phyloP scores from a whole-genome alignment of 1,140 invertebrate species.

The Laupala kohalensis region DNA sequence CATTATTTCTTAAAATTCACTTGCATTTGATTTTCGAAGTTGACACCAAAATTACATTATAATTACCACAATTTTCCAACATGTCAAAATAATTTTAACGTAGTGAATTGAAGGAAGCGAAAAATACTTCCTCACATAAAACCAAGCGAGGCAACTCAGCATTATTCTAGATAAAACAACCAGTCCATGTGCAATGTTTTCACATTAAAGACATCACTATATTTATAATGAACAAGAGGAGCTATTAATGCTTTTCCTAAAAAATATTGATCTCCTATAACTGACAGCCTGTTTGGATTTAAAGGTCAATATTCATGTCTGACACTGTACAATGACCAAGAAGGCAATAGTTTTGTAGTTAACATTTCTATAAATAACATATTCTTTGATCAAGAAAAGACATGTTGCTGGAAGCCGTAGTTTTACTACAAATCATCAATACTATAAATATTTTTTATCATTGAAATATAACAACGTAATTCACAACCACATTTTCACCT shows the following conservation, averaged over 20 bases:
- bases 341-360: too few species aligned
- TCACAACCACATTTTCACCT: not conserved
- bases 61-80: too few species aligned
- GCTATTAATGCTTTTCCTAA: not conserved
- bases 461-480: not conserved
- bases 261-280: not conserved
- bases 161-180: not conserved
- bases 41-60: too few species aligned
- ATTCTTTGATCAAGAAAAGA: not conserved
- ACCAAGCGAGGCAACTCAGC: not conserved
- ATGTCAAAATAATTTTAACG: too few species aligned
- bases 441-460: not conserved
- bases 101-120: too few species aligned
- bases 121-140: too few species aligned
- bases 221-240: not conserved
- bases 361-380: too few species aligned
- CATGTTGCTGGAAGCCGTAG: not conserved
- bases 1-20: too few species aligned
- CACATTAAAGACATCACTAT: not conserved
- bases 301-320: too few species aligned
- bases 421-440: not conserved
- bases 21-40: too few species aligned
- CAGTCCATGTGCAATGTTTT: not conserved
- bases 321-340: too few species aligned
- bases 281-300: too few species aligned